Base-by-base conservation (phyloP, 2,113 vertebrate genomes). In the Pluvialis apricaria region DNA sequence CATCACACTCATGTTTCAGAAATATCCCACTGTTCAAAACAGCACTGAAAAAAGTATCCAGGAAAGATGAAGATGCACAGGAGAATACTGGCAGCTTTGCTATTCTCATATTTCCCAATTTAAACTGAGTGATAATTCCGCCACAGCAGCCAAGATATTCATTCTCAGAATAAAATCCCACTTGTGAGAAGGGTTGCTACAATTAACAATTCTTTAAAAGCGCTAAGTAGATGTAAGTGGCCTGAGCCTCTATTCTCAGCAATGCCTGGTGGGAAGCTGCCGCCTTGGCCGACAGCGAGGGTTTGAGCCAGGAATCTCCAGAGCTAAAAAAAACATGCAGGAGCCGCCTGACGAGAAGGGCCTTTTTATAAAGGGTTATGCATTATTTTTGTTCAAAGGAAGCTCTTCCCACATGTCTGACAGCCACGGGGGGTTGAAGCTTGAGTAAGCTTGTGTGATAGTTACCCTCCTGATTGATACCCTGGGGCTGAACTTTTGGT, bases 161-260 rank as follows among this genome's bases (percentile, higher is more conserved):
- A 95, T 94, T 92, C 88, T 96, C 73, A 89, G 73, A 91, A 79
- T 68, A 76, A 96, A 96, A 94, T 77, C 45, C 42, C 32, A 69
- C 77, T 91, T 89, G 58, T 38, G 49, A 79, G 86, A 87, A 91
- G 15, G 32, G 45, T 20, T 89, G 80, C 81, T 89, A 76, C 78
- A 85, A 95, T 85, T 94, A 95, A 69, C 49, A 79, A 51, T 78
- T 70, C 76, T 71, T 89, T 93, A 88, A 60, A 78, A 69, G 68
- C 24, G 12, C 52, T 79, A 79, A 92, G 70, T 79, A 84, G 80
- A 82, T 65, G 6, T 77, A 85, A 96, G 83, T 61, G 91, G 83
- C 95, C 49, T 51, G 49, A 51, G 49, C 49, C 86, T 90, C 90
- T 86, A 16, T 87, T 86, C 80, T 92, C 69, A 88, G 83, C 62